Evolutionary conservation across 1,140 invertebrate genomes (phyloP).

Genomic region (Tetramorium simillimum): DNA sequence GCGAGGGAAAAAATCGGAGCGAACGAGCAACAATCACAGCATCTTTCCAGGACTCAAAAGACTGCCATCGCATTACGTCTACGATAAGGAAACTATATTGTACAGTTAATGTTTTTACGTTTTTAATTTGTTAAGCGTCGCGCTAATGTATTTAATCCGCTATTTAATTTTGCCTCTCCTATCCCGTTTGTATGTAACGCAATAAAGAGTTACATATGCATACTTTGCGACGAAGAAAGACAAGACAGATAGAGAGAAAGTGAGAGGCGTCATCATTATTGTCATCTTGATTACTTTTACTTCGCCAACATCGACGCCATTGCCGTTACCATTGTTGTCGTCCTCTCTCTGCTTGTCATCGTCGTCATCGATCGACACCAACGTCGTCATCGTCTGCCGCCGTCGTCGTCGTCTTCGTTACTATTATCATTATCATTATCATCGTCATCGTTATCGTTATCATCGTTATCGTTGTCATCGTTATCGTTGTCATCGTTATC

Average conservation of each 20-base stretch:
- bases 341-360: background rate
- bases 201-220: slow-evolving; percentile 70
- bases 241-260: background rate
- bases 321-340: background rate
- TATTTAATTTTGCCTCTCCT: slow-evolving; percentile 74
- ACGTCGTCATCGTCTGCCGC: background rate
- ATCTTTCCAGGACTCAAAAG: slow-evolving; percentile 84
- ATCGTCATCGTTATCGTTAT: background rate
- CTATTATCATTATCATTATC: background rate
- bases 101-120: slow-evolving; percentile 85
- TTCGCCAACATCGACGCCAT: background rate
- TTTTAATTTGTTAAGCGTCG: slow-evolving; percentile 84
- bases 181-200: slow-evolving; percentile 74
- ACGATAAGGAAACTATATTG: slow-evolving; percentile 82
- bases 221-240: slow-evolving; percentile 55
- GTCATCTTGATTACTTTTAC: slow-evolving; percentile 10
- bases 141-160: slow-evolving; percentile 77
- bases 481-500: no score
- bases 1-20: slow-evolving; percentile 71
- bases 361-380: background rate
- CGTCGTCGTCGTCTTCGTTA: background rate
- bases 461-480: background rate
- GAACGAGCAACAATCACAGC: slow-evolving; percentile 82
- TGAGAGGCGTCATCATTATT: slow-evolving; percentile 22
- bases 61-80: slow-evolving; percentile 84